Conservation (phyloP, 2,888 invertebrate genomes). For the Drosophila quasianomalipes region DNA sequence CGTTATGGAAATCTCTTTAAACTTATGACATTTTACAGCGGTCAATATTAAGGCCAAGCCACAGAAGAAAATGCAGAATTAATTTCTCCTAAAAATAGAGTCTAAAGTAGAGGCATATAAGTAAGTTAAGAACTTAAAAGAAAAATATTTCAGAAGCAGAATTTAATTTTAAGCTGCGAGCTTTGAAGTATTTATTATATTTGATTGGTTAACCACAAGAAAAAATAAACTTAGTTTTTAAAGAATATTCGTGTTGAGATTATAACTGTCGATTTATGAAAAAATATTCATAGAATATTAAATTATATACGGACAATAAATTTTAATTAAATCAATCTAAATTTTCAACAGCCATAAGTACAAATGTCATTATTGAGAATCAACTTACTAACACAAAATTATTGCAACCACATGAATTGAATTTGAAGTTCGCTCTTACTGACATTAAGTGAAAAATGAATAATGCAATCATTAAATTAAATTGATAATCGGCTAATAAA, state of each 20-base stretch:
- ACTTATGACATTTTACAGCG: not conserved
- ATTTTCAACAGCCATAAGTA: not conserved
- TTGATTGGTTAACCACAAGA: not conserved
- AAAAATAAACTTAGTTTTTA: not conserved
- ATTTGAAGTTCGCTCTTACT: not conserved
- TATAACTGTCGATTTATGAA: not conserved
- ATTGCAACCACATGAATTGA: slow-evolving; percentile 18
- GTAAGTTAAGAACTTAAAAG: not conserved
- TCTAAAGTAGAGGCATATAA: not conserved
- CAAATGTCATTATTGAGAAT: not conserved
- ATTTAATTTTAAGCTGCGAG: not conserved
- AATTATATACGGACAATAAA: not conserved
- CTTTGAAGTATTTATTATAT: not conserved
- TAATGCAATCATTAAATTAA: slow-evolving; percentile 51
- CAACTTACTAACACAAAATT: not conserved
- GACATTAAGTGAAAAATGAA: slow-evolving; percentile 21
- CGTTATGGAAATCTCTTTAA: slow-evolving; percentile 27
- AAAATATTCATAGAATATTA: not conserved
- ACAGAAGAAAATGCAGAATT: not conserved
- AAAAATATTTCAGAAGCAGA: not conserved
- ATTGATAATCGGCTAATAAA: slow-evolving; percentile 14
- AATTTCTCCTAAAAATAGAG: not conserved
- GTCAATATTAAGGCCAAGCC: not conserved
- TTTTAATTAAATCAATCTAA: not conserved
- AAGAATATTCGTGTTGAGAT: not conserved